These are phyloP conservation scores for Caenorhabditis imperialis DNA, from an alignment of 2,888 invertebrate genomes.

Conservation along the genomic window DNA sequence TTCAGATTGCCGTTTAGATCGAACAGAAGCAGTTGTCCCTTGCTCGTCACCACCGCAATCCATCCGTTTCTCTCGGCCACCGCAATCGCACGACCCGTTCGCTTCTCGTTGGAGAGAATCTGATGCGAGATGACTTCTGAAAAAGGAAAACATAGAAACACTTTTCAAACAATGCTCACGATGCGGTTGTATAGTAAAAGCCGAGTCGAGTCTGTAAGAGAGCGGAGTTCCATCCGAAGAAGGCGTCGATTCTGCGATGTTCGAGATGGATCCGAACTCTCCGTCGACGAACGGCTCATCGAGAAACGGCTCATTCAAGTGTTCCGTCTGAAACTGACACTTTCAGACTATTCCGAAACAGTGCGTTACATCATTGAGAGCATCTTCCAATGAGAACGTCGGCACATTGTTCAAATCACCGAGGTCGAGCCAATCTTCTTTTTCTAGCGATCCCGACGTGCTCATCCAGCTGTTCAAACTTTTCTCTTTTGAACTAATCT, in stretches of 20 bases:
- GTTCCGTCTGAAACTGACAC: slow-evolving; percentile 47
- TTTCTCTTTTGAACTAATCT: not conserved
- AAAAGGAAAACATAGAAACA: slow-evolving; percentile 7
- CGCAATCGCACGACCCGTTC: slow-evolving; percentile 60
- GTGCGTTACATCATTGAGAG: slow-evolving; percentile 59
- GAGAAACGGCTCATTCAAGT: slow-evolving; percentile 56
- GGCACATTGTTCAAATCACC: slow-evolving; percentile 60
- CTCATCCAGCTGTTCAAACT: slow-evolving; percentile 31
- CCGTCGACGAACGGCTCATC: slow-evolving; percentile 38
- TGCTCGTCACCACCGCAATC: slow-evolving; percentile 71
- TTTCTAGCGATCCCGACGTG: slow-evolving; percentile 52
- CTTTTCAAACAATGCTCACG: slow-evolving; percentile 27
- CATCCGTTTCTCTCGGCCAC: slow-evolving; percentile 58
- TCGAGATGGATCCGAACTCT: slow-evolving; percentile 35
- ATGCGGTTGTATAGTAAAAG: slow-evolving; percentile 53
- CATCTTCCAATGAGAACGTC: slow-evolving; percentile 71
- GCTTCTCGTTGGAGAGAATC: slow-evolving; percentile 52
- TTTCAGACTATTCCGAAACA: not conserved
- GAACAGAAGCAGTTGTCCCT: slow-evolving; percentile 69
- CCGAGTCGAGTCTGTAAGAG: slow-evolving; percentile 59
- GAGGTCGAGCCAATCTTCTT: slow-evolving; percentile 69
- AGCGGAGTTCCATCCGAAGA: slow-evolving; percentile 23
- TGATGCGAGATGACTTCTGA: slow-evolving; percentile 70
- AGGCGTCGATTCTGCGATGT: slow-evolving; percentile 26
- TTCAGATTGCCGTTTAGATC: slow-evolving; percentile 62